Evolutionary conservation across 2,113 vertebrate genomes (phyloP).

Genomic region (Sturnus vulgaris): DNA sequence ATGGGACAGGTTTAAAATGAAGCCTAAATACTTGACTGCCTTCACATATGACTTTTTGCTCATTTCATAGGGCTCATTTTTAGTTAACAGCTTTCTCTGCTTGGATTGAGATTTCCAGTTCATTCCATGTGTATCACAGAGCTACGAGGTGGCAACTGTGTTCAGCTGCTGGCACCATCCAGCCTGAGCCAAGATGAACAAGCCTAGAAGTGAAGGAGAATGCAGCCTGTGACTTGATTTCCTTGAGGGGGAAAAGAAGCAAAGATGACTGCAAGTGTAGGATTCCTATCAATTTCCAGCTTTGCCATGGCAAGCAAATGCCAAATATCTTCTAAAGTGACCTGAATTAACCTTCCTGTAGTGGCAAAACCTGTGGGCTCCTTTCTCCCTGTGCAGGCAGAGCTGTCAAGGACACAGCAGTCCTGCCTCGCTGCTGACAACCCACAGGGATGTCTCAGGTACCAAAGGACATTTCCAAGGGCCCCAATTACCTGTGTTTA

Average conservation of each 20-base stretch:
- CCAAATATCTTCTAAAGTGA: background rate
- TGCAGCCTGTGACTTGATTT: background rate
- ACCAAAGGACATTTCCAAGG: background rate
- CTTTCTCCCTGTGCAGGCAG: background rate
- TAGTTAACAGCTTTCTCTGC: background rate
- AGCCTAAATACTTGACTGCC: background rate
- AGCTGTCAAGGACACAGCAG: background rate
- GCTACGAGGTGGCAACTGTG: background rate
- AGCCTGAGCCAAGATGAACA: background rate
- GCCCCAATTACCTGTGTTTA: background rate
- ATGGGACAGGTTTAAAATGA: background rate
- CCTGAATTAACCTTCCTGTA: background rate
- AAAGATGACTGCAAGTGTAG: background rate
- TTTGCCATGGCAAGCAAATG: background rate
- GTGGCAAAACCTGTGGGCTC: background rate
- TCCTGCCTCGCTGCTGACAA: background rate
- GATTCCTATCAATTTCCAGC: background rate
- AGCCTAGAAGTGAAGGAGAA: background rate
- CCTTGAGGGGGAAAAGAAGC: background rate
- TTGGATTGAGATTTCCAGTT: background rate
- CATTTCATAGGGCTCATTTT: background rate
- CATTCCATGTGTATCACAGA: background rate
- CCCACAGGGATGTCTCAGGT: background rate
- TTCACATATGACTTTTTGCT: background rate
- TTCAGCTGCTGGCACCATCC: background rate